Conservation (phyloP, 2,113 vertebrate genomes). For the human region DNA sequence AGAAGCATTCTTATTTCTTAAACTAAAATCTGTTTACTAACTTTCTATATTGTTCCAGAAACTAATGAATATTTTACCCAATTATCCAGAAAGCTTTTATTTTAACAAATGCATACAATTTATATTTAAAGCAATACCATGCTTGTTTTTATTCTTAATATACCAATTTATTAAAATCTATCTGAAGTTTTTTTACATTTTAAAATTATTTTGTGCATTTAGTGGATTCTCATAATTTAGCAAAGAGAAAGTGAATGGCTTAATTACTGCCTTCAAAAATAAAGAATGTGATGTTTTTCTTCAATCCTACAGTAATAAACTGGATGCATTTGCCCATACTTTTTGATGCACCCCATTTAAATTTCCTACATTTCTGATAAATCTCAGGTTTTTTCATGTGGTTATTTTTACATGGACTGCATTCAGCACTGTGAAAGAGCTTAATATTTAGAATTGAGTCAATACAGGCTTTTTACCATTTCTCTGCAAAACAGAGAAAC, state of each 20-base stretch:
- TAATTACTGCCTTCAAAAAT: slow-evolving; percentile 14
- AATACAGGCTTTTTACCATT: neutral
- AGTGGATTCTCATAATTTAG: neutral
- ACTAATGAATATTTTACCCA: slow-evolving; percentile 21
- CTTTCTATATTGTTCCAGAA: neutral
- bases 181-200: neutral
- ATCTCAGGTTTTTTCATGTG: neutral
- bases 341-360: neutral
- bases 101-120: neutral
- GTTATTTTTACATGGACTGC: slow-evolving; percentile 19
- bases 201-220: neutral
- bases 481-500: slow-evolving; percentile 21
- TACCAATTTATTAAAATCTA: neutral
- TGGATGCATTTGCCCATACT: neutral
- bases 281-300: neutral
- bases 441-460: neutral
- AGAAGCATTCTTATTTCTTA: slow-evolving; percentile 1
- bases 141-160: slow-evolving; percentile 27
- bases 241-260: neutral
- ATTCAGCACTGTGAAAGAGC: slow-evolving; percentile 6
- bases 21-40: slow-evolving; percentile 41
- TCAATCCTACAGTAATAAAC: neutral
- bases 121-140: slow-evolving; percentile 9
- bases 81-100: neutral
- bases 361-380: slow-evolving; percentile 26